Base-by-base conservation (phyloP, 2,888 invertebrate species). In the Cetonia aurata region DNA sequence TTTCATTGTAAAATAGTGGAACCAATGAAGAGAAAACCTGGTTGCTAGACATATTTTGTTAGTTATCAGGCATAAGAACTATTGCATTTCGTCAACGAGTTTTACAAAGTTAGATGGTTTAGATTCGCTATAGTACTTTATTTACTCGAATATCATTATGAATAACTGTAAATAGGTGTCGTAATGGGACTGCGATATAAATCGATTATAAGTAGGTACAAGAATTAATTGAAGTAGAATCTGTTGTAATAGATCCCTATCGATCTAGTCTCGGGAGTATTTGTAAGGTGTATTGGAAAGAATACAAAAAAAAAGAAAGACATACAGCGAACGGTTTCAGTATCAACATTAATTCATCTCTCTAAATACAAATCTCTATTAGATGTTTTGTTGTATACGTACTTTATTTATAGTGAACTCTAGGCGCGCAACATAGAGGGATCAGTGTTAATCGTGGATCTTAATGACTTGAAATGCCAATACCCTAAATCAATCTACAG, bases 391-490 rank as follows among this genome's bases (percentile, higher is more conserved):
- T 57, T 57, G 53, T 57, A 67, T 25, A 4, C 48, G 56, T 37
- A 37, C 37, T 37, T 67, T 67, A 67, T 57, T 67, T 67, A 56
- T 46, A 46, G 50, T 19, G 53, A 60, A 65, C 66, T 69, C 50
- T 60, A 59, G 41, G 42, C 41, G 19, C 42, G 57, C 37, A 10
- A 37, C 10, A 37, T 37, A 57, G 57, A 57, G 15, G 42, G 25
- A 15, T 31, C 41, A 41, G 19, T 25, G 42, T 62, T 69, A 70
- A 79, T 79, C 79, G 77, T 73, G 75, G 77, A 80, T 79, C 78
- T 79, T 79, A 80, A 80, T 79, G 80, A 80, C 73, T 75, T 74
- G 77, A 77, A 78, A 78, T 78, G 78, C 79, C 78, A 77, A 56
- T 77, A 77, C 79, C 77, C 37, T 76, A 77, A 77, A 80, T 80